Conservation (phyloP, 2,888 invertebrate species). For the Myopa testacea region DNA sequence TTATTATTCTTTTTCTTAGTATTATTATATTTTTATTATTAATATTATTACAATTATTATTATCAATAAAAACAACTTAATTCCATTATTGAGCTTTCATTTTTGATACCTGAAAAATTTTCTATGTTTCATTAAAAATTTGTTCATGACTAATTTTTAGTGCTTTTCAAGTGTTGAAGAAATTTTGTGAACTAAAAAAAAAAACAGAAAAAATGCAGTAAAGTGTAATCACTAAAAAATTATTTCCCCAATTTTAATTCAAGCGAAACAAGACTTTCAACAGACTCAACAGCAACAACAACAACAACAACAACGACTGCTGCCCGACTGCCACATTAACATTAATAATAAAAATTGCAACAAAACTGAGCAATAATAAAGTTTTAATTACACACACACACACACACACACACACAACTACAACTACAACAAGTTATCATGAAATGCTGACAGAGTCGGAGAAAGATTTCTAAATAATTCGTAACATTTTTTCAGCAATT, state of each 20-base stretch:
- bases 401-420: background rate
- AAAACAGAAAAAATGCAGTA: background rate
- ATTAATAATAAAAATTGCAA: constrained; percentile 8
- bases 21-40: background rate
- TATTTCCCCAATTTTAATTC: constrained; percentile 9
- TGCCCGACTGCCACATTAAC: constrained; percentile 3
- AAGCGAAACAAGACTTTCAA: constrained; percentile 24
- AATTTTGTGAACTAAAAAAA: background rate
- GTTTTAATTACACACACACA: background rate
- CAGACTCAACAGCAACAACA: background rate
- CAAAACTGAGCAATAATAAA: background rate
- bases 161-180: background rate
- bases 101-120: background rate
- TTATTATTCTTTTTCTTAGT: background rate
- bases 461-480: background rate
- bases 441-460: background rate
- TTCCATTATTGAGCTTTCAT: too few species aligned
- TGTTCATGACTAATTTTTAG: background rate
- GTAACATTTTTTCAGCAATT: too few species aligned
- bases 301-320: background rate
- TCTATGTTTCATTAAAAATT: background rate
- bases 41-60: too few species aligned
- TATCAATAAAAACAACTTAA: too few species aligned
- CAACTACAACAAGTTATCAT: background rate
- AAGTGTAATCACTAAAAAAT: background rate